phyloP scores from a whole-genome alignment of 2,888 invertebrate species.

The Heterodera filipjevi region DNA sequence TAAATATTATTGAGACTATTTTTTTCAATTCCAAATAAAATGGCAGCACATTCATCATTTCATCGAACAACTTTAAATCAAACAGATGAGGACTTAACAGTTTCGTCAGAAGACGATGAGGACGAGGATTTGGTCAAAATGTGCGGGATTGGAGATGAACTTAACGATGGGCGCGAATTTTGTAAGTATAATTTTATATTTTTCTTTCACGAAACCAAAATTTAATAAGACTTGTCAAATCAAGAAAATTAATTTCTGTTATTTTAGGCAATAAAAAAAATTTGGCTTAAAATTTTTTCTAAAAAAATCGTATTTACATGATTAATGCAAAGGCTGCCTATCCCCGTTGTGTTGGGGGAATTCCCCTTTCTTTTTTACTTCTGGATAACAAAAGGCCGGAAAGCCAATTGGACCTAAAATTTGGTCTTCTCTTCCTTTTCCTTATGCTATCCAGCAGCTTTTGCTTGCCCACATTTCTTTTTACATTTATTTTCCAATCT shows the following conservation, averaged over 20 bases:
- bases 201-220: no score
- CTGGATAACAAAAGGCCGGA: constrained; percentile 9
- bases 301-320: no score
- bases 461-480: background rate
- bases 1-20: no score
- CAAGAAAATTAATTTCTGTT: no score
- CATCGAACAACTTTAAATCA: background rate
- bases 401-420: background rate
- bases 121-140: background rate
- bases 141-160: background rate
- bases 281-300: no score
- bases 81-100: background rate
- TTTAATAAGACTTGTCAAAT: no score
- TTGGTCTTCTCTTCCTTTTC: background rate
- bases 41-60: background rate
- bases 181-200: background rate
- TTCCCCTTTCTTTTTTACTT: background rate
- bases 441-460: no score
- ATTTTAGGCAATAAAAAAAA: no score
- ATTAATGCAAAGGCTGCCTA: no score
- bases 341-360: background rate
- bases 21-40: background rate
- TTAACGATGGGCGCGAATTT: background rate
- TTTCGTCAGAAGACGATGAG: background rate
- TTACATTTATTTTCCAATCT: background rate